Conservation (phyloP, 92 coral and sea anemone species). For the Epizoanthus rinbou region DNA sequence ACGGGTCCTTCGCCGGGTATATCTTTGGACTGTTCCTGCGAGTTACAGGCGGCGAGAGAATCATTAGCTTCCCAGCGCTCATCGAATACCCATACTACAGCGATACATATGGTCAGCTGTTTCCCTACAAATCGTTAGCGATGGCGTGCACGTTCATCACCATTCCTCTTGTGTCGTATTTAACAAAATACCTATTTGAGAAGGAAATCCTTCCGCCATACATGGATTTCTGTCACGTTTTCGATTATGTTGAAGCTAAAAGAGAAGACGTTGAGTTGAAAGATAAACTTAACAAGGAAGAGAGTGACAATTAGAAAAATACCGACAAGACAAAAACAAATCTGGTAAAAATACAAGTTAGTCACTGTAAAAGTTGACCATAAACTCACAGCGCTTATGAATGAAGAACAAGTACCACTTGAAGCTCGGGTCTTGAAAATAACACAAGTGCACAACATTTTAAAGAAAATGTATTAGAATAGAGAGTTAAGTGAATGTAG, state of each 20-base stretch:
- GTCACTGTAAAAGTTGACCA: too few species aligned
- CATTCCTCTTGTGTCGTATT: conserved; percentile 11
- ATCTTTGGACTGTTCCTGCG: conserved; percentile 70
- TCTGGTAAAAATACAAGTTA: too few species aligned
- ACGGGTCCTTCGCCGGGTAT: conserved; percentile 74
- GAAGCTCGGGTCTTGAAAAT: too few species aligned
- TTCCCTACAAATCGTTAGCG: conserved; percentile 36
- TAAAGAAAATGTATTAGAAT: too few species aligned
- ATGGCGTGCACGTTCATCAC: conserved; percentile 28
- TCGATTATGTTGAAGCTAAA: not conserved
- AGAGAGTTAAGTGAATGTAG: too few species aligned
- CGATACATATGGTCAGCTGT: conserved; percentile 41
- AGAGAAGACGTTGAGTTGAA: too few species aligned
- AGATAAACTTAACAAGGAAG: too few species aligned
- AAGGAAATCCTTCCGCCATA: not conserved
- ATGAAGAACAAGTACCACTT: too few species aligned
- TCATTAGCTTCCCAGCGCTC: conserved; percentile 66
- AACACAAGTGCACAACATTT: too few species aligned
- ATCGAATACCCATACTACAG: conserved; percentile 75
- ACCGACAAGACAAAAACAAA: too few species aligned
- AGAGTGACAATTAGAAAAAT: too few species aligned
- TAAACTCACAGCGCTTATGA: too few species aligned
- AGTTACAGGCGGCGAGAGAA: conserved; percentile 80
- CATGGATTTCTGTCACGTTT: conserved; percentile 34
- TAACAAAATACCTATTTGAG: conserved; percentile 6